These are phyloP conservation scores for Esperia sulphurella DNA, from an alignment of 2,888 invertebrate genomes.

Conservation along the genomic window DNA sequence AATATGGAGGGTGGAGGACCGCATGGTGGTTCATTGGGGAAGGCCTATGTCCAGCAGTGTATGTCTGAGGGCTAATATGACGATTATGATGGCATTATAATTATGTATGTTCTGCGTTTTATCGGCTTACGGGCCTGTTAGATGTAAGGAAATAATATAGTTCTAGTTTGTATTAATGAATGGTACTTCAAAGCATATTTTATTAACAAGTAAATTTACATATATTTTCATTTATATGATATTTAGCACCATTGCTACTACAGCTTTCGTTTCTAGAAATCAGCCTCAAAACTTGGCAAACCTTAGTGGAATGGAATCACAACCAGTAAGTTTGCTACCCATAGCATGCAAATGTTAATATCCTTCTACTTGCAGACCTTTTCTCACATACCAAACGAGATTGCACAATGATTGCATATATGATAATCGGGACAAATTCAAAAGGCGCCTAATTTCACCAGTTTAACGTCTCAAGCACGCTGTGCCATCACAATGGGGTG, in stretches of 20 bases:
- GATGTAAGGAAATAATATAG: too few relatives aligned
- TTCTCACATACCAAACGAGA: constrained; percentile 40
- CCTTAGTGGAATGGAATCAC: not conserved
- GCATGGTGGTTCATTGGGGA: too few relatives aligned
- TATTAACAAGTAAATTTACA: too few relatives aligned
- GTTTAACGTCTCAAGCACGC: constrained; percentile 33
- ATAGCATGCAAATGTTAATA: constrained; percentile 10
- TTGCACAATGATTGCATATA: constrained; percentile 36
- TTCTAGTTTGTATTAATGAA: too few relatives aligned
- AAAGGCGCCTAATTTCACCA: constrained; percentile 40
- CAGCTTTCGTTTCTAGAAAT: constrained; percentile 1
- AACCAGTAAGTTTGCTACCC: not conserved
- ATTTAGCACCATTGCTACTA: not conserved
- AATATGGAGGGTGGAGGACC: too few relatives aligned
- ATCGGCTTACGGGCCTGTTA: too few relatives aligned
- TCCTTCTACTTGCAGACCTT: constrained; percentile 11
- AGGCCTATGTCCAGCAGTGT: too few relatives aligned
- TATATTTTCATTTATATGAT: too few relatives aligned
- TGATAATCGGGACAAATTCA: constrained; percentile 40
- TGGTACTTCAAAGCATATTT: too few relatives aligned
- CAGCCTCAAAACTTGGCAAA: constrained; percentile 3
- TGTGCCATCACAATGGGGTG: constrained; percentile 45
- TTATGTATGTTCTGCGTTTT: too few relatives aligned
- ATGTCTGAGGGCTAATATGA: too few relatives aligned
- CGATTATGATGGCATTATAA: too few relatives aligned